Evolutionary conservation across 2,113 vertebrate species (phyloP).

Genomic region (Engraulis encrasicolus): DNA sequence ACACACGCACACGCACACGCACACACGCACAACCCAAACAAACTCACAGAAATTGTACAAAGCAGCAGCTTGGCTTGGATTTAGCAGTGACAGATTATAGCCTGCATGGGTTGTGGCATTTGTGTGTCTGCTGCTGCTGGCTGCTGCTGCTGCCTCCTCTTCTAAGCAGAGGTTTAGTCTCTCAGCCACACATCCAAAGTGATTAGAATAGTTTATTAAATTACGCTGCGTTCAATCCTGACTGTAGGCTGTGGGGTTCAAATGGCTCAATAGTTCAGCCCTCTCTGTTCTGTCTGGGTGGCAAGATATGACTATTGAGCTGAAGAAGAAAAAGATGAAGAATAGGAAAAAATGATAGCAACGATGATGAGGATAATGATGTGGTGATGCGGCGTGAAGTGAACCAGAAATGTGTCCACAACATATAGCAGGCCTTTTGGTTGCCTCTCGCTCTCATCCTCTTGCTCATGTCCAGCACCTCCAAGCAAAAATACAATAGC

Average conservation of each 20-base stretch:
- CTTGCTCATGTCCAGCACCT: too few relatives aligned
- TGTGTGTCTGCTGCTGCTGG: not conserved
- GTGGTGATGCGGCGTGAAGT: too few relatives aligned
- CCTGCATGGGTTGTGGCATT: not conserved
- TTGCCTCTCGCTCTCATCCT: too few relatives aligned
- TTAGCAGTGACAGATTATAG: not conserved
- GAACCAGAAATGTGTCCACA: too few relatives aligned
- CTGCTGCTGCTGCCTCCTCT: too few relatives aligned
- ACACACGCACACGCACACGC: too few relatives aligned
- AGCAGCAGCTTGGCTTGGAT: not conserved
- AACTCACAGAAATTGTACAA: not conserved
- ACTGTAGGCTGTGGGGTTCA: not conserved
- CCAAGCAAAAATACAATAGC: too few relatives aligned
- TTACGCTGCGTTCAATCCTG: not conserved
- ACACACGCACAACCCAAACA: not conserved
- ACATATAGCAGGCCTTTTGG: too few relatives aligned
- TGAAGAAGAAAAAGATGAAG: too few relatives aligned
- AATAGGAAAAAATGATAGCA: too few relatives aligned
- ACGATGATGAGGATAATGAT: too few relatives aligned
- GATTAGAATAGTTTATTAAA: constrained; percentile 16
- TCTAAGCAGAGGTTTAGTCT: not conserved
- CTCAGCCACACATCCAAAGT: not conserved
- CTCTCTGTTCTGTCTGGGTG: not conserved
- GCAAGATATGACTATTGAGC: not conserved
- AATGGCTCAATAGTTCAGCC: not conserved